Percentiles rank a stretch among this genome's conserved stretches.
Conservation (phyloP, 2,888 invertebrate species). For the Smittia aterrima region DNA sequence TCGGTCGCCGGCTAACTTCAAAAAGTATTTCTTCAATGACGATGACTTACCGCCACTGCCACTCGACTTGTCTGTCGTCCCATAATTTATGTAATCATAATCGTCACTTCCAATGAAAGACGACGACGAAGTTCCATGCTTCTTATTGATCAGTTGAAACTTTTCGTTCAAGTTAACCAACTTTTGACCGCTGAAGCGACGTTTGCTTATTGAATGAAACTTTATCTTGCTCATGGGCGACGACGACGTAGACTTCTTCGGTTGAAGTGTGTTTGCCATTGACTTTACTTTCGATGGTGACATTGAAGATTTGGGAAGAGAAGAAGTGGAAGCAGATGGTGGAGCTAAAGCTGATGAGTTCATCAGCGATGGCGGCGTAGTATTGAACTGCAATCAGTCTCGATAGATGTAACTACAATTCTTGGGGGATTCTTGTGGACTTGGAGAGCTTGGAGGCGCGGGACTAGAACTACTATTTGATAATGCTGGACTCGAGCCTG, state of each 20-base stretch:
- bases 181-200: slow-evolving; percentile 24
- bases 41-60: slow-evolving; percentile 38
- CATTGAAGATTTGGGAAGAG: not conserved
- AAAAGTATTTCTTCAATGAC: slow-evolving; percentile 36
- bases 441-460: slow-evolving; percentile 55
- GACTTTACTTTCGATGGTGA: slow-evolving; percentile 10
- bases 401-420: slow-evolving; percentile 56
- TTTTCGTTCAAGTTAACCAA: slow-evolving; percentile 39
- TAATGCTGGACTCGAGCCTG: slow-evolving; percentile 55
- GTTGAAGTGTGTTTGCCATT: slow-evolving; percentile 36
- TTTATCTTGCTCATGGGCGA: slow-evolving; percentile 40
- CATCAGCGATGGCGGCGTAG: slow-evolving; percentile 41
- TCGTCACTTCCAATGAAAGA: slow-evolving; percentile 38
- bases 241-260: slow-evolving; percentile 36
- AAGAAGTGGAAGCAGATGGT: not conserved
- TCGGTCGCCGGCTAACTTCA: slow-evolving; percentile 32
- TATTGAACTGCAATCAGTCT: slow-evolving; percentile 49
- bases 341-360: slow-evolving; percentile 7
- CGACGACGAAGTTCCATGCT: slow-evolving; percentile 33
- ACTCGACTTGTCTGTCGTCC: slow-evolving; percentile 26
- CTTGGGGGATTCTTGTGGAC: slow-evolving; percentile 56
- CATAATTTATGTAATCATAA: slow-evolving; percentile 37
- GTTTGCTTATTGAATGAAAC: slow-evolving; percentile 39
- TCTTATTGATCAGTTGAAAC: slow-evolving; percentile 38
- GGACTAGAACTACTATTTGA: slow-evolving; percentile 56